Base-by-base conservation (phyloP, 2,888 invertebrate species). In the Hypomecis punctinalis region DNA sequence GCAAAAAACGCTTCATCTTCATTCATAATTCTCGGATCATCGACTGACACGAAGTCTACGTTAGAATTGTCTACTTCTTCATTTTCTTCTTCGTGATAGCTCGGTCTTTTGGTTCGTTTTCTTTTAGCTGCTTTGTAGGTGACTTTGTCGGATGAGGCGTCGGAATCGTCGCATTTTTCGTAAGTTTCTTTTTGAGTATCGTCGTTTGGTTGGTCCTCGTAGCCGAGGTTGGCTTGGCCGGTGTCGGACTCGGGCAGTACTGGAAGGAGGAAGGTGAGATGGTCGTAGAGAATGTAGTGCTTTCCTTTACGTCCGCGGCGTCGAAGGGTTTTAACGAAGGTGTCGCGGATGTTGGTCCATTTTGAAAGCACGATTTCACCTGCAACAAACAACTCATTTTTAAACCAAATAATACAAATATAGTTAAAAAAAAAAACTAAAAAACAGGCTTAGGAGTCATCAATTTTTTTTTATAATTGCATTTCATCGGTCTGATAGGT, bases 1-100 rank as follows among this genome's bases (percentile, higher is more conserved):
- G 92, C 92, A 56, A 93, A 93, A 67, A 93, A 93, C 0, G 92
- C 92, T 63, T 93, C 93, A 63, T 93, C 92, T 66, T 93, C 93
- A 61, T 93, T 92, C 92, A 93, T 92, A 0, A 93, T 73, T 39
- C 92, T 80, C 0, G 86, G 84, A 59, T 91, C 90, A 59, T 84
- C 84, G 23, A 86, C 72, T 0, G 63, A 33, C 8, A 59, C 56
- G 5, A 52, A 64, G 53, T 65, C 65, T 11, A 61, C 39, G 3
- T 65, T 61, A 2, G 55, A 23, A 8, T 55, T 47, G 7, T 61
- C 65, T 7, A 13, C 9, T 37, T 7, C 47, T 39, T 13, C 39
- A 4, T 39, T n/a, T n/a, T 37, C 56, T 33, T 56, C 49, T 33
- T 43, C 53, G 23, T 43, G 5, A 7, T 5, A 39, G 5, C 23